phyloP scores from a whole-genome alignment of 2,888 invertebrate genomes.

The Coelinius sp. region DNA sequence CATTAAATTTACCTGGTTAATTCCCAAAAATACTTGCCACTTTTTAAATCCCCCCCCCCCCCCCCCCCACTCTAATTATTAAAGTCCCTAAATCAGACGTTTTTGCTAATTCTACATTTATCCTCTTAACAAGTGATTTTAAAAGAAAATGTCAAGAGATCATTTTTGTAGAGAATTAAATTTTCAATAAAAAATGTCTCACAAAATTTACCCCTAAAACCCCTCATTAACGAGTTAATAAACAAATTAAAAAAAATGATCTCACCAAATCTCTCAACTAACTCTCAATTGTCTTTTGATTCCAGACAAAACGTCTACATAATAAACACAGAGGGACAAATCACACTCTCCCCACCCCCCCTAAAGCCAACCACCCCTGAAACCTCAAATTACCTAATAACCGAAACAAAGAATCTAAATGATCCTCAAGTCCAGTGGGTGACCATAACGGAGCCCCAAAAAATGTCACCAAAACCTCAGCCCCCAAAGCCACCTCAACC shows the following conservation, averaged over 20 bases:
- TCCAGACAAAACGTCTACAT: constrained; percentile 51
- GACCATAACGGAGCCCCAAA: constrained; percentile 34
- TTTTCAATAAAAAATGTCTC: too few species aligned
- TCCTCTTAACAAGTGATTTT: too few species aligned
- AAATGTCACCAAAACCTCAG: constrained; percentile 3
- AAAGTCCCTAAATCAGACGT: too few species aligned
- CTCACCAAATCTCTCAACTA: background rate
- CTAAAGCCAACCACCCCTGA: background rate
- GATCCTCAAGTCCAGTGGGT: constrained; percentile 62
- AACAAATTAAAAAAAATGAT: background rate
- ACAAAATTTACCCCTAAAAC: too few species aligned
- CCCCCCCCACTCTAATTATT: too few species aligned
- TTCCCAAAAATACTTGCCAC: too few species aligned
- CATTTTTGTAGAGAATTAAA: too few species aligned
- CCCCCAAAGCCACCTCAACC: background rate
- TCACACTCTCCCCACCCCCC: constrained; percentile 42
- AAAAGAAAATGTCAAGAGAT: too few species aligned
- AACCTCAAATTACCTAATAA: constrained; percentile 47
- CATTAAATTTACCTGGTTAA: too few species aligned
- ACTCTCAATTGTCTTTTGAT: constrained; percentile 9
- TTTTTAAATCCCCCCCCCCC: too few species aligned
- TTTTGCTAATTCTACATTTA: too few species aligned
- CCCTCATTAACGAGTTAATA: background rate
- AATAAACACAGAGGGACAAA: constrained; percentile 62
- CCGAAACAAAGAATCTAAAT: constrained; percentile 40